Conservation (phyloP, 2,113 vertebrate genomes). For the Bostrychus sinensis region DNA sequence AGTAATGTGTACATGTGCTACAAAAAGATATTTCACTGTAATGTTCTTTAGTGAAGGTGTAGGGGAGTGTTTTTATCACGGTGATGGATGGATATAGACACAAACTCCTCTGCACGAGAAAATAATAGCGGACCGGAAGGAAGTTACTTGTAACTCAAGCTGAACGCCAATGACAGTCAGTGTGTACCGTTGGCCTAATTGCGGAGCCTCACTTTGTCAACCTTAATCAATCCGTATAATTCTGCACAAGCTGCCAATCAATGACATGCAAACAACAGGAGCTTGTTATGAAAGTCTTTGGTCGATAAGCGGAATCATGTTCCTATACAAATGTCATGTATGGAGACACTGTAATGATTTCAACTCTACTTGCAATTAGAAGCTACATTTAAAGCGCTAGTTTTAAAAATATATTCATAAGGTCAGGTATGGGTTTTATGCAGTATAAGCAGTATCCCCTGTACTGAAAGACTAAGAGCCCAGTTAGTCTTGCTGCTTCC, state of each 20-base stretch:
- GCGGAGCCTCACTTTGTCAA: slow-evolving; percentile 20
- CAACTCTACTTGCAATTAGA: neutral
- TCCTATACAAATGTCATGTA: neutral
- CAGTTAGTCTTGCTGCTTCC: too few relatives aligned
- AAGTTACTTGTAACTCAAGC: slow-evolving; percentile 15
- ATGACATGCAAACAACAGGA: slow-evolving; percentile 11
- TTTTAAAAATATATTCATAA: neutral
- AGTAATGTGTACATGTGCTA: neutral
- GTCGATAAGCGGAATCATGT: neutral
- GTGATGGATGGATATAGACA: neutral
- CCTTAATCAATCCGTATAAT: slow-evolving; percentile 27
- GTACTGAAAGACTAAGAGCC: too few relatives aligned
- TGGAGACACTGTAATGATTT: neutral
- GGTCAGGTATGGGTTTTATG: neutral
- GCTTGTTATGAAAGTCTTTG: slow-evolving; percentile 4
- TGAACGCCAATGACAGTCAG: neutral
- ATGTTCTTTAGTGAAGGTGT: neutral
- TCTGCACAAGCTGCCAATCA: slow-evolving; percentile 19
- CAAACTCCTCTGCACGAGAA: slow-evolving; percentile 1
- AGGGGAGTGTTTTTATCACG: neutral
- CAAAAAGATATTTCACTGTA: neutral
- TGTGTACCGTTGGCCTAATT: neutral
- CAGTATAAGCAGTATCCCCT: too few relatives aligned
- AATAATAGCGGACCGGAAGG: slow-evolving; percentile 6
- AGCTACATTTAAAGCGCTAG: neutral